Base-by-base conservation (phyloP, 2,888 invertebrate species). In the Drosophila anomalata region DNA sequence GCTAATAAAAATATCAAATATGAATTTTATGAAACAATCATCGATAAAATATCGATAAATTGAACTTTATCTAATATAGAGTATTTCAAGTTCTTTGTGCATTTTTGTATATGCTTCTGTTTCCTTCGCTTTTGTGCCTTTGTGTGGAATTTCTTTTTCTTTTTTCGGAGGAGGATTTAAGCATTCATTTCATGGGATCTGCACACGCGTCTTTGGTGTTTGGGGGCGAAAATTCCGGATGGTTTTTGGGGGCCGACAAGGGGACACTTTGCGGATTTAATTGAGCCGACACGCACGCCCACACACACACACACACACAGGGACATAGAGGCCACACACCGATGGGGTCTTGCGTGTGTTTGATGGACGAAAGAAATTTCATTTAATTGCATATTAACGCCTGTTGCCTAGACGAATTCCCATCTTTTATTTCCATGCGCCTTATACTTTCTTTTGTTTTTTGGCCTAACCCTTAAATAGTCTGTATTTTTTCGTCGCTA, bases 381-480 rank as follows among this genome's bases (percentile, higher is more conserved):
- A 60, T 59, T 84, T 84, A 81, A 80, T 80, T 77, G 80, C 84
- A 80, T 84, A 80, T 84, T 84, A 80, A 84, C 81, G 81, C 77
- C 77, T 77, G 69, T 77, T 79, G 77, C 69, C 75, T 56, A 73
- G 70, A 59, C 14, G 14, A 14, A 14, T 14, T 14, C 14, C 14
- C 17, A 76, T 39, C 63, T 52, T 54, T 54, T 17, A 24, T 54
- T 31, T 54, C 7, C 14, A 58, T 42, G 22, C 24, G 31, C 39
- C 14, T 39, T 39, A 39, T 17, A 47, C 50, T 33, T 22, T 17
- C 8, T 24, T 7, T 68, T n/a, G 4, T 9, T 36, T 41, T 46
- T 22, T 11, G 11, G 22, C 22, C 17, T 17, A 44, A 44, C 44
- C 44, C 44, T 24, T 44, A 20, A 42, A 20, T 6, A n/a, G 48